A percentile compares a stretch with the other conserved stretches of the same genome.
Evolutionary conservation across 1,140 invertebrate species (phyloP).

Genomic region (Drosophila murphyi): DNA sequence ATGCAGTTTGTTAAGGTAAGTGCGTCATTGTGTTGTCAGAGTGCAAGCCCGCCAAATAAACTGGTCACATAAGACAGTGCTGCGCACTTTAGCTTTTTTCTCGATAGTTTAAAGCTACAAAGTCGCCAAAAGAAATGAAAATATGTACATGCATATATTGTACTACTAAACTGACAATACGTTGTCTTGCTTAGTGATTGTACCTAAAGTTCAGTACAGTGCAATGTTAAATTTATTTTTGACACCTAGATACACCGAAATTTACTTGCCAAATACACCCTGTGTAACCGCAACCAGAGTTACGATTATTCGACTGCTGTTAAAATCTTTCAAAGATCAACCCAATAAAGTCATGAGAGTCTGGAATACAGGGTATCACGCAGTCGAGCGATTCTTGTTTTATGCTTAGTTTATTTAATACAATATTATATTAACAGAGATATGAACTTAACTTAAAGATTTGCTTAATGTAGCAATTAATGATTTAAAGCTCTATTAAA

Average conservation of each 20-base stretch:
- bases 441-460: background rate
- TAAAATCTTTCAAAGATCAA: no score
- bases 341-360: background rate
- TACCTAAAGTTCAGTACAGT: no score
- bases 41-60: background rate
- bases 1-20: conserved; percentile 33
- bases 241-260: no score
- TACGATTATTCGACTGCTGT: no score
- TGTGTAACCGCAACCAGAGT: no score
- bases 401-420: conserved; percentile 13
- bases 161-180: no score
- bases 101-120: background rate
- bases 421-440: background rate
- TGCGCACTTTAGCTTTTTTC: conserved; percentile 3
- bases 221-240: no score
- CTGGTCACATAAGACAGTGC: background rate
- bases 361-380: no score
- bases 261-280: no score
- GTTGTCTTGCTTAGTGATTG: no score
- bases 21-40: background rate
- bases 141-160: no score
- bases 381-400: background rate
- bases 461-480: conserved; percentile 28
- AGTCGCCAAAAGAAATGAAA: conserved; percentile 5
- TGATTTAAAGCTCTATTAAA: conserved; percentile 65